Conservation (phyloP, 37 sponge, comb jelly and placozoan species). For the Aplysina aerophoba region DNA sequence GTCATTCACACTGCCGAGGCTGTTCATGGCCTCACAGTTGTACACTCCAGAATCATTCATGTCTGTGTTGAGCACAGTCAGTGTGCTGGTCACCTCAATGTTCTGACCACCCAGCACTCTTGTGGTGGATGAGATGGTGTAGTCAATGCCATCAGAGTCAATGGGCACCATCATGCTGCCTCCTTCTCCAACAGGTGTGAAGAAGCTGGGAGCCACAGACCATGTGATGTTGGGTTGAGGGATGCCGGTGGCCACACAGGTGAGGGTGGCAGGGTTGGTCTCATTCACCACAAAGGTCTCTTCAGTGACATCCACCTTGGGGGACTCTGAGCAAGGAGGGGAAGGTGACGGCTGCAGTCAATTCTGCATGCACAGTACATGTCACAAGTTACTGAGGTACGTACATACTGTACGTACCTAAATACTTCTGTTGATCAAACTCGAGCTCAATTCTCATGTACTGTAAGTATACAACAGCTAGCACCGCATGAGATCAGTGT, state of each 20-base stretch:
- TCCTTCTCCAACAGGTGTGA: too few species aligned
- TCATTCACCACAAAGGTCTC: background rate
- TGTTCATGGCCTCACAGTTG: background rate
- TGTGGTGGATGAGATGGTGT: background rate
- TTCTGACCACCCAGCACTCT: background rate
- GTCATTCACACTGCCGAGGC: background rate
- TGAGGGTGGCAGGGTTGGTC: background rate
- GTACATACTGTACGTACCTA: too few species aligned
- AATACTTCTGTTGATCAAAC: too few species aligned
- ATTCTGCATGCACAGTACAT: too few species aligned
- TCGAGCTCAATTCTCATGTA: too few species aligned
- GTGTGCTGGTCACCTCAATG: slow-evolving; percentile 1
- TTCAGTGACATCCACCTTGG: too few species aligned
- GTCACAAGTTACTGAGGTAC: too few species aligned
- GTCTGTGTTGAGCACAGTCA: background rate
- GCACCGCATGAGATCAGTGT: too few species aligned
- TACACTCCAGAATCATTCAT: slow-evolving; percentile 10
- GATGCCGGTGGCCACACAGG: background rate
- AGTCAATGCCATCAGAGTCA: background rate
- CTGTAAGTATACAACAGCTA: too few species aligned
- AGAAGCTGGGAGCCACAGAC: background rate
- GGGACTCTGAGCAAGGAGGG: too few species aligned
- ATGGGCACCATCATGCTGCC: background rate
- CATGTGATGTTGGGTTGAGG: slow-evolving; percentile 21
- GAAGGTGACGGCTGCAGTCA: too few species aligned